These are phyloP conservation scores for Standfussiana lucernea DNA, from an alignment of 2,888 invertebrate genomes.

Conservation along the genomic window DNA sequence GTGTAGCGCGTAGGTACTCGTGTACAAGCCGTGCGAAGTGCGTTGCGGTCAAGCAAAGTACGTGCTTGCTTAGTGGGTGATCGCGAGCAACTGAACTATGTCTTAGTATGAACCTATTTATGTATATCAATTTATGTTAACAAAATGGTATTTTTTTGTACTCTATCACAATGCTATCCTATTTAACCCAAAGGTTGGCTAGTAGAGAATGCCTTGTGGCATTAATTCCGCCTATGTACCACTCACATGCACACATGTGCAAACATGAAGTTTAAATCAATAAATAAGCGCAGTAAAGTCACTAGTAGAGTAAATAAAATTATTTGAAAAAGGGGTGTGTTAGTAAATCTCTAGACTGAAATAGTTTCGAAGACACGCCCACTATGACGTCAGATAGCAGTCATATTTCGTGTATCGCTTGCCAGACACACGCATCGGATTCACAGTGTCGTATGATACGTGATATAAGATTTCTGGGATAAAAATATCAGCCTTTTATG, in stretches of 20 bases:
- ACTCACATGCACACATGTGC: too few relatives aligned
- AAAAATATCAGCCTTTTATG: not conserved
- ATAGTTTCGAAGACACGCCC: slow-evolving; percentile 36
- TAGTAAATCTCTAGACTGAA: slow-evolving; percentile 14
- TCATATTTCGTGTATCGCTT: slow-evolving; percentile 23
- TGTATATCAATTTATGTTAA: too few relatives aligned
- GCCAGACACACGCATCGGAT: slow-evolving; percentile 14
- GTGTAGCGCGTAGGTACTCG: too few relatives aligned
- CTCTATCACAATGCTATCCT: too few relatives aligned
- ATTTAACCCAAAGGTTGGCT: too few relatives aligned
- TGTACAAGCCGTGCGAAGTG: not conserved
- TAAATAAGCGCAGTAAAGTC: not conserved
- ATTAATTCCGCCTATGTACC: too few relatives aligned
- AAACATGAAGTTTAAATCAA: too few relatives aligned
- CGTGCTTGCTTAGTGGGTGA: not conserved
- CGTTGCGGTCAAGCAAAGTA: not conserved
- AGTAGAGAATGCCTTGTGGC: too few relatives aligned
- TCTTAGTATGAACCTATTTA: too few relatives aligned
- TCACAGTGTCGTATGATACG: not conserved
- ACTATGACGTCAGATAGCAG: slow-evolving; percentile 41
- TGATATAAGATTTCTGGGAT: not conserved
- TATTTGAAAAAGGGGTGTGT: slow-evolving; percentile 29
- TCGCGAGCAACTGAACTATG: too few relatives aligned
- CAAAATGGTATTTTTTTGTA: too few relatives aligned
- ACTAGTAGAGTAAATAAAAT: not conserved